Percentiles rank a stretch among this genome's conserved stretches.
phyloP scores from a whole-genome alignment of 2,888 invertebrate species.

The Synanthedon tipuliformis region DNA sequence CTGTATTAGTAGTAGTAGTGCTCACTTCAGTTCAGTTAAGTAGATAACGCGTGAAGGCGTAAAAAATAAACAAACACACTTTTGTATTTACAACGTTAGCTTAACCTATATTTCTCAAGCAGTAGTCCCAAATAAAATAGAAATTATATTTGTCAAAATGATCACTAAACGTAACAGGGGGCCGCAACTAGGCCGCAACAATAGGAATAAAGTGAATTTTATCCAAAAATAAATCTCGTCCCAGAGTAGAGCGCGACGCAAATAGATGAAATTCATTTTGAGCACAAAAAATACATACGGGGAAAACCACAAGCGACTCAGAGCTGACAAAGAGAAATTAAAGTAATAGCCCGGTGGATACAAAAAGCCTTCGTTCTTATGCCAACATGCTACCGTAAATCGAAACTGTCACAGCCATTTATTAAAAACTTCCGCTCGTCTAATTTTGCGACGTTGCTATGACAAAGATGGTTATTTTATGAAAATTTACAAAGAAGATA shows the following conservation, averaged over 20 bases:
- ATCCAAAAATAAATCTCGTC: no score
- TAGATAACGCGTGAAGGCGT: no score
- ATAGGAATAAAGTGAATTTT: not conserved
- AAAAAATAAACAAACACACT: no score
- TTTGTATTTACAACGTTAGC: no score
- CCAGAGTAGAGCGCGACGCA: not conserved
- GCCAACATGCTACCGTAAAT: constrained; percentile 8
- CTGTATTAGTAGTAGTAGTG: no score
- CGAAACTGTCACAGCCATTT: constrained; percentile 27
- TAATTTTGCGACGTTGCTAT: constrained; percentile 21
- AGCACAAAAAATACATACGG: constrained; percentile 2
- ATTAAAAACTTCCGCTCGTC: constrained; percentile 28
- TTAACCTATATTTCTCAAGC: no score
- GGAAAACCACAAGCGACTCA: constrained; percentile 1
- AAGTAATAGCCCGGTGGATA: constrained; percentile 12
- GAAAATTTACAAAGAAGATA: constrained; percentile 25
- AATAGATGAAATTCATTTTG: constrained; percentile 4
- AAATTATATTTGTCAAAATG: no score
- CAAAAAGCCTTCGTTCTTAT: constrained; percentile 4
- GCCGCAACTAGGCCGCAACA: constrained; percentile 1
- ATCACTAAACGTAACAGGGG: not conserved
- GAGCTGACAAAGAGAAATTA: constrained; percentile 11
- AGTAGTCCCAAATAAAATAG: no score
- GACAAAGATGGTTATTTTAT: constrained; percentile 29
- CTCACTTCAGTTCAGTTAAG: no score